Evolutionary conservation across 1,140 invertebrate genomes (phyloP), one percentile per base, ranked within the genome.

Genomic region (Drosophila sturtevanti): DNA sequence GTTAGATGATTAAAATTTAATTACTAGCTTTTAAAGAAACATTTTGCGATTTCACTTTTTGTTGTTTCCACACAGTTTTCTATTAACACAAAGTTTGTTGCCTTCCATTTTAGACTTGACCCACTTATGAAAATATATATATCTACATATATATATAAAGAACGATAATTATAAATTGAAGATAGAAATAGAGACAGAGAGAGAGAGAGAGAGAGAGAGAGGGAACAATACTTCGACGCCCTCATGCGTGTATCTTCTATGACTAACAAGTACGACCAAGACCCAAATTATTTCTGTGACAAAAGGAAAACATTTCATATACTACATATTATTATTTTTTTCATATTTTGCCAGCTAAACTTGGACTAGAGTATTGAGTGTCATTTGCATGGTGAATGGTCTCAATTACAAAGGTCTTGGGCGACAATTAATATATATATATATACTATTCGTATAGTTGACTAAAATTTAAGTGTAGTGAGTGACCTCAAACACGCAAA

Each of bases 31-130:
- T 79, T 69, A 60, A 72, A 62, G 9, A 63, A 64, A 63, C 68
- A 76, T 63, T 75, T 75, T 69, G 76, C 77, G 84, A 87, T 87
- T 87, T 87, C 84, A 87, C 84, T 87, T 86, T 24, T 34, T 34
- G 31, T 56, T 87, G 87, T 81, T 81, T 68, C 67, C 68, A 69
- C 34, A 63, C 58, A 74, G 54, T 69, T 68, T 73, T 41, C 24
- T 63, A 67, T 27, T 54, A 77, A 63, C 38, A 48, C 27, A 55
- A 63, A 34, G 41, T 48, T 48, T 48, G 52, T 56, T 67, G 59
- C 60, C 16, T 77, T 73, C 51, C 70, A 51, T 67, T 70, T 65
- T 62, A 71, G 79, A 80, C 84, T 87, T 87, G 84, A 84, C 84
- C 84, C 77, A 87, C 76, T 74, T 87, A 16, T 21, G 41, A 21